phyloP scores from a whole-genome alignment of 2,888 invertebrate genomes.

The Limenitis camilla region DNA sequence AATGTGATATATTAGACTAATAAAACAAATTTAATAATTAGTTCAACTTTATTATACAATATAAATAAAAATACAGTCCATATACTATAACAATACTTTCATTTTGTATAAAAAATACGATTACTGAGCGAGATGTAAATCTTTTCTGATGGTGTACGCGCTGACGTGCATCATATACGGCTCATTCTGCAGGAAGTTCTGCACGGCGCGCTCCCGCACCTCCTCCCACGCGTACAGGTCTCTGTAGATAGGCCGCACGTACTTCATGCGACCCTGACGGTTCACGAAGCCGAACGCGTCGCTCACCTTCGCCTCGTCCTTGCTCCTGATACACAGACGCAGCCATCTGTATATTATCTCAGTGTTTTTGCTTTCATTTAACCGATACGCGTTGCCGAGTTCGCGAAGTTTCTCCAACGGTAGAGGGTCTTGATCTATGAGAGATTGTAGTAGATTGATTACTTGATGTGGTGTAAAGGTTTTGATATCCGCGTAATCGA shows the following conservation, averaged over 20 bases:
- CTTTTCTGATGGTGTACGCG: slow-evolving; percentile 82
- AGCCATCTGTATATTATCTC: slow-evolving; percentile 88
- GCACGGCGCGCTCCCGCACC: slow-evolving; percentile 78
- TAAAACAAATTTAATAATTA: slow-evolving; percentile 4
- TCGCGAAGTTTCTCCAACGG: slow-evolving; percentile 73
- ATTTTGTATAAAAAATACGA: neutral
- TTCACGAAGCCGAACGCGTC: slow-evolving; percentile 85
- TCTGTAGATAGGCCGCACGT: slow-evolving; percentile 89
- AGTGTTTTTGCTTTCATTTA: slow-evolving; percentile 80
- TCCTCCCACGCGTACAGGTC: slow-evolving; percentile 88
- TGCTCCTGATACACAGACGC: slow-evolving; percentile 83
- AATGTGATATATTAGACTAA: neutral
- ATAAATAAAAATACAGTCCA: slow-evolving; percentile 8
- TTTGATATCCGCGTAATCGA: slow-evolving; percentile 66
- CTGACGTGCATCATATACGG: slow-evolving; percentile 89
- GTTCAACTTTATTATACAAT: slow-evolving; percentile 3
- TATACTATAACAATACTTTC: neutral
- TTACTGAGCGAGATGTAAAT: slow-evolving; percentile 74
- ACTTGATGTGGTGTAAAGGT: slow-evolving; percentile 76
- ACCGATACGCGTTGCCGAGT: slow-evolving; percentile 78
- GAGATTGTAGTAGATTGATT: slow-evolving; percentile 78
- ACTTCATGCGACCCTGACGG: slow-evolving; percentile 93
- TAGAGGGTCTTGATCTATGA: slow-evolving; percentile 71
- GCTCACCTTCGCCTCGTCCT: slow-evolving; percentile 78
- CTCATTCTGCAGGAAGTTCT: slow-evolving; percentile 81